Conservation (phyloP, 2,113 vertebrate species). For the Oreocharis arfaki region DNA sequence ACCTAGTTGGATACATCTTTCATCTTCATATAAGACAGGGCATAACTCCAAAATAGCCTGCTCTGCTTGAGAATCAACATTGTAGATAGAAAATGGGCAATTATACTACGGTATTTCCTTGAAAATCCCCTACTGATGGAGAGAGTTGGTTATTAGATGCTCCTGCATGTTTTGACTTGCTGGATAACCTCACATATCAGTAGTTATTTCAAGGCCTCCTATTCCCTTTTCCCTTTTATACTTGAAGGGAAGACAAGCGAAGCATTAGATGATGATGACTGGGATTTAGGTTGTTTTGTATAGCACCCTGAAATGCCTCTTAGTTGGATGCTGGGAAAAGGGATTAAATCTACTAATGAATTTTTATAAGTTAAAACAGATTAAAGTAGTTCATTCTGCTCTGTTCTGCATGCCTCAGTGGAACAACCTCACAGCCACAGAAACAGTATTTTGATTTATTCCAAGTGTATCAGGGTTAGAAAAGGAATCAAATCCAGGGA, state of each 20-base stretch:
- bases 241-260: neutral
- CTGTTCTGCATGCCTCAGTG: neutral
- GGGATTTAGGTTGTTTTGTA: neutral
- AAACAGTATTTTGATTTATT: neutral
- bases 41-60: neutral
- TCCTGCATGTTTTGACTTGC: slow-evolving; percentile 27
- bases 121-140: neutral
- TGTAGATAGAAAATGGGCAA: neutral
- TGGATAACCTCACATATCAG: neutral
- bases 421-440: neutral
- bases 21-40: neutral
- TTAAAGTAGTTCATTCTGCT: neutral
- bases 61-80: neutral
- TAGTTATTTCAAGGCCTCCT: neutral
- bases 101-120: neutral
- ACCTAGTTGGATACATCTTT: neutral
- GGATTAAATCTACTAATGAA: slow-evolving; percentile 6
- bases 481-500: neutral
- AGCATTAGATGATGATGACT: neutral
- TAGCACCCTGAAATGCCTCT: neutral
- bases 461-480: neutral
- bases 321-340: neutral
- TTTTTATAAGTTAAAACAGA: neutral
- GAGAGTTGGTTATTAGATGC: neutral
- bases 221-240: neutral